Evolutionary conservation across 2,888 invertebrate genomes (phyloP), one percentile per base, ranked within the genome.

Genomic region (Odontocerum albicorne): DNA sequence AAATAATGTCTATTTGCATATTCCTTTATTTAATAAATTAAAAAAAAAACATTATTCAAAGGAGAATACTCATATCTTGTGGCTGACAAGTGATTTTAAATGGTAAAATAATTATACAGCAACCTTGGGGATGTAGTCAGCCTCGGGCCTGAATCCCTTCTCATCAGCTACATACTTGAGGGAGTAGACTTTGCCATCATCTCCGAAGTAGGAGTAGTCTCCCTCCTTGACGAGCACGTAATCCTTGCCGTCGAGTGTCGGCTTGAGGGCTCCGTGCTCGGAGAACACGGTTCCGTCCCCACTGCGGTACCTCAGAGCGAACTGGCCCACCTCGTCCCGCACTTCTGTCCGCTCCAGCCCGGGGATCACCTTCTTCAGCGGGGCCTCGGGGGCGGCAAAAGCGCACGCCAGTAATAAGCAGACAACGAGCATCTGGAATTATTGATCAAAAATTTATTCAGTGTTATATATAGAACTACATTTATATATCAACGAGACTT

Each of bases 131-230:
- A 60, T 35, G 46, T 60, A 57, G 3, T 60, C 60, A 38, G 57
- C 60, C 22, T 50, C 55, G 33, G 55, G 57, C 22, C 55, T 47
- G 57, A 58, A 60, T 35, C 60, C 60, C 10, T 49, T 46, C 21
- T 57, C 44, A 16, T 60, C 60, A 52, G 60, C 52, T 10, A 57
- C 49, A 49, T 58, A 60, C 42, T 49, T 55, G 55, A 55, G 55
- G 49, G 55, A 39, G 57, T 42, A 55, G 40, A 50, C 22, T 21
- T 55, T 22, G 12, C 60, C 60, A 38, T 60, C 46, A 31, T 44
- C 31, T 12, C 55, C 44, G 38, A 35, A 42, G 57, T 52, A 57
- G 16, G 50, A 39, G 57, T 49, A 60, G 19, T 55, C 52, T 33
- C 60, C 60, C 17, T 53, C 45, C 43, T 57, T 57, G 42, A 55